Percentiles rank a stretch among this genome's conserved stretches.
Conservation (phyloP, 2,888 invertebrate genomes). For the Meloe dianella region DNA sequence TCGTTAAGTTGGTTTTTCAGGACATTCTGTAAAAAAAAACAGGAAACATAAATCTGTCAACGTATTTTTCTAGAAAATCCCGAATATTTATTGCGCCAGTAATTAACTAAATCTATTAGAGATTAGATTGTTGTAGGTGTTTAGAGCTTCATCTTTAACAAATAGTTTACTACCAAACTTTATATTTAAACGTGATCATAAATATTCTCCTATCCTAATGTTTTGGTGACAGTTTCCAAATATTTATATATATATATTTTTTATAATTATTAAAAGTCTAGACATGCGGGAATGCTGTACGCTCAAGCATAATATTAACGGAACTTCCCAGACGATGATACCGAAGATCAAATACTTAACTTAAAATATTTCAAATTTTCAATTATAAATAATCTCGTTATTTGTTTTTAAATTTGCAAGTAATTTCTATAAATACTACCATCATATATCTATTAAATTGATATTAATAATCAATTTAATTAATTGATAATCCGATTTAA, state of each 20-base stretch:
- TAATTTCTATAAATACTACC: neutral
- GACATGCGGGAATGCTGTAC: neutral
- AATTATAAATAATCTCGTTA: neutral
- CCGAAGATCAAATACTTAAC: too few relatives aligned
- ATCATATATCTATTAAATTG: neutral
- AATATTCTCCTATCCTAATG: neutral
- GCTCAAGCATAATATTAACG: neutral
- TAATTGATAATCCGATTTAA: slow-evolving; percentile 9
- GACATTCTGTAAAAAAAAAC: too few relatives aligned
- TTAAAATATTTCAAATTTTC: too few relatives aligned
- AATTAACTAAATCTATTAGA: neutral
- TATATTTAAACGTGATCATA: neutral
- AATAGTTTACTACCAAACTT: neutral
- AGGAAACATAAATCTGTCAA: neutral
- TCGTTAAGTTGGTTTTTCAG: too few relatives aligned
- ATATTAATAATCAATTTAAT: slow-evolving; percentile 2
- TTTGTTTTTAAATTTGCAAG: neutral
- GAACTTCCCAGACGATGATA: neutral
- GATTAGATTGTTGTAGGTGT: neutral
- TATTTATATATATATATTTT: neutral
- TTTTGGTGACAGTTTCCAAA: neutral
- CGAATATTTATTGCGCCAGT: neutral
- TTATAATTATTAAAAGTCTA: neutral
- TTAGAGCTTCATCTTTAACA: neutral
- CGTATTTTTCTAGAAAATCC: neutral